Percentiles rank a stretch among this genome's conserved stretches.
Conservation (phyloP, 2,797 vertebrate species). For the Luscinia megarhynchos region DNA sequence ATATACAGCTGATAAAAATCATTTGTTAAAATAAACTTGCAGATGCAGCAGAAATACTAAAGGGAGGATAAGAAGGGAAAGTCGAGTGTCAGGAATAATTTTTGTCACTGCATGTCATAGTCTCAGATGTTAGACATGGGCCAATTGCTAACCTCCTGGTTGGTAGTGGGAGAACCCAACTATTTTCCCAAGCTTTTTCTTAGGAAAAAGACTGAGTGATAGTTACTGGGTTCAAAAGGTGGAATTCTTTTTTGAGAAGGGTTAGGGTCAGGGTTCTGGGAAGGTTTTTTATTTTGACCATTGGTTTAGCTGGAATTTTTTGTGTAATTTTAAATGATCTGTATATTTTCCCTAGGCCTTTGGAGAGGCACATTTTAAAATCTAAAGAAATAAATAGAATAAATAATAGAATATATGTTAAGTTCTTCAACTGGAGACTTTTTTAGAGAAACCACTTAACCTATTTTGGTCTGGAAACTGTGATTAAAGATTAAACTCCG, state of each 20-base stretch:
- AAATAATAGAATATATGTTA: neutral
- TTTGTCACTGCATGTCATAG: conserved; percentile 23
- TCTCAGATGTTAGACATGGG: conserved; percentile 13
- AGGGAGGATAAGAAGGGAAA: conserved; percentile 41
- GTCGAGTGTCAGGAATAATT: conserved; percentile 48
- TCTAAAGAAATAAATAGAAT: conserved; percentile 21
- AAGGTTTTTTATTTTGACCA: conserved; percentile 44
- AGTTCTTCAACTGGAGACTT: neutral
- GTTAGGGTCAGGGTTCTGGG: conserved; percentile 53
- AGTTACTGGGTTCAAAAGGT: conserved; percentile 56
- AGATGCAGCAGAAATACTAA: conserved; percentile 32
- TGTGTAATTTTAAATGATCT: conserved; percentile 22
- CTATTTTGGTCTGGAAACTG: conserved; percentile 17
- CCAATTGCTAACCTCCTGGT: conserved; percentile 20
- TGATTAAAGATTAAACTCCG: neutral
- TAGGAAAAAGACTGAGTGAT: conserved; percentile 3
- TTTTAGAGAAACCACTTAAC: neutral
- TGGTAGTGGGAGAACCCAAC: conserved; percentile 7
- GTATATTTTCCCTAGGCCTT: conserved; percentile 37
- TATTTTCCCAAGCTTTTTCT: conserved; percentile 64
- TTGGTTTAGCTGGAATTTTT: conserved; percentile 27
- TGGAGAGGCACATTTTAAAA: conserved; percentile 1
- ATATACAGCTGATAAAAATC: conserved; percentile 23
- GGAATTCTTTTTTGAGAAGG: conserved; percentile 53
- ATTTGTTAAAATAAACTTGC: conserved; percentile 47